phyloP scores from a whole-genome alignment of 92 coral and sea anemone genomes.

The Metridium senile region DNA sequence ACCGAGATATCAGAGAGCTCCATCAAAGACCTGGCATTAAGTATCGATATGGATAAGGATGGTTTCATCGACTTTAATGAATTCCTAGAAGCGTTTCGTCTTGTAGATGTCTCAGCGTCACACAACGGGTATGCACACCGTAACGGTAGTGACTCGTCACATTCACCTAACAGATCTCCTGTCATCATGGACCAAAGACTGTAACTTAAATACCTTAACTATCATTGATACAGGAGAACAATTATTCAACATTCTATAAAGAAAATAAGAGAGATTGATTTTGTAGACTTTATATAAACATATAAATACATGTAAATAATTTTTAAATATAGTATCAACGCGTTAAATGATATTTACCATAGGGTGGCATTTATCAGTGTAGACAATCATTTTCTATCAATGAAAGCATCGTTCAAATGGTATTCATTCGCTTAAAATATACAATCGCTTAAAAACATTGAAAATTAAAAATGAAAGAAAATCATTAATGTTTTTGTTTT shows the following conservation, averaged over 20 bases:
- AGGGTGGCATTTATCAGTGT: too few relatives aligned
- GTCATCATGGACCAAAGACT: conserved; percentile 12
- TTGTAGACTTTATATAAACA: conserved; percentile 1
- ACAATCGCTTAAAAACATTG: too few relatives aligned
- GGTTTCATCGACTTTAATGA: conserved; percentile 95
- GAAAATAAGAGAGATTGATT: background rate
- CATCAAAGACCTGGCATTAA: conserved; percentile 81
- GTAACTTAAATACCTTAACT: too few relatives aligned
- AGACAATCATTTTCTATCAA: background rate
- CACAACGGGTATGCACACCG: conserved; percentile 26
- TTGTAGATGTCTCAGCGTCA: conserved; percentile 66
- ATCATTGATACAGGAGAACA: background rate
- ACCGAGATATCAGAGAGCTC: conserved; percentile 84
- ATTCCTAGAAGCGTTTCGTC: conserved; percentile 93
- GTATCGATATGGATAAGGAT: conserved; percentile 93
- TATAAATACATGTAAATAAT: background rate
- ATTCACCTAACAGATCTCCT: conserved; percentile 18
- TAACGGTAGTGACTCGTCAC: background rate
- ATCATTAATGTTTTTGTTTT: too few relatives aligned
- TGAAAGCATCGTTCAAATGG: background rate
- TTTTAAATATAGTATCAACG: background rate
- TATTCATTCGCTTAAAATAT: background rate
- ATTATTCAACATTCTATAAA: too few relatives aligned
- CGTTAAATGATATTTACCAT: too few relatives aligned
- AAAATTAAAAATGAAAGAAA: too few relatives aligned